Evolutionary conservation across 2,113 vertebrate genomes (phyloP).

Genomic region (Lycaon pictus): DNA sequence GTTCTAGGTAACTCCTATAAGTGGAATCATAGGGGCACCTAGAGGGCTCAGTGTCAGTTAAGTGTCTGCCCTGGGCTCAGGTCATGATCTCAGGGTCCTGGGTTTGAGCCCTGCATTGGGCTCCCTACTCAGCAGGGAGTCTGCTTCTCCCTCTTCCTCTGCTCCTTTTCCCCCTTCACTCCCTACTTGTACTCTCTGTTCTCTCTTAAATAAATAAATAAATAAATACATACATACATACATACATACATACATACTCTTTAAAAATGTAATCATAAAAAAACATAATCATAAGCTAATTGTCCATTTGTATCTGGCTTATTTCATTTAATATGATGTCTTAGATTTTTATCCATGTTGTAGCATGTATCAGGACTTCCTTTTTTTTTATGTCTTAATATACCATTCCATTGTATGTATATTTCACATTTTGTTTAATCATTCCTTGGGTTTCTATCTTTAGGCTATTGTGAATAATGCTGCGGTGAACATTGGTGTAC

Average conservation of each 20-base stretch:
- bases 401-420: background rate
- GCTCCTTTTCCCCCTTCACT: too few relatives aligned
- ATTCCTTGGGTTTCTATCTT: background rate
- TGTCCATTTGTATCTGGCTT: background rate
- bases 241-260: too few relatives aligned
- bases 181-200: too few relatives aligned
- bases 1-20: background rate
- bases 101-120: too few relatives aligned
- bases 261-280: too few relatives aligned
- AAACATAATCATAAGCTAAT: background rate
- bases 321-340: constrained; percentile 21
- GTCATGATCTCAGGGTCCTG: too few relatives aligned
- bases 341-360: constrained; percentile 12
- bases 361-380: background rate
- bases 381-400: constrained; percentile 34
- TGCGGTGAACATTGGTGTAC: background rate
- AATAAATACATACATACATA: too few relatives aligned
- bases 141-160: too few relatives aligned
- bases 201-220: too few relatives aligned
- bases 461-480: background rate
- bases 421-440: constrained; percentile 5
- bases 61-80: too few relatives aligned
- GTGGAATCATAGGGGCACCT: background rate
- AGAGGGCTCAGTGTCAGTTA: too few relatives aligned
- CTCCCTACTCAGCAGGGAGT: too few relatives aligned